Evolutionary conservation across 2,888 invertebrate genomes (phyloP).

Genomic region (Cybosia mesomella): DNA sequence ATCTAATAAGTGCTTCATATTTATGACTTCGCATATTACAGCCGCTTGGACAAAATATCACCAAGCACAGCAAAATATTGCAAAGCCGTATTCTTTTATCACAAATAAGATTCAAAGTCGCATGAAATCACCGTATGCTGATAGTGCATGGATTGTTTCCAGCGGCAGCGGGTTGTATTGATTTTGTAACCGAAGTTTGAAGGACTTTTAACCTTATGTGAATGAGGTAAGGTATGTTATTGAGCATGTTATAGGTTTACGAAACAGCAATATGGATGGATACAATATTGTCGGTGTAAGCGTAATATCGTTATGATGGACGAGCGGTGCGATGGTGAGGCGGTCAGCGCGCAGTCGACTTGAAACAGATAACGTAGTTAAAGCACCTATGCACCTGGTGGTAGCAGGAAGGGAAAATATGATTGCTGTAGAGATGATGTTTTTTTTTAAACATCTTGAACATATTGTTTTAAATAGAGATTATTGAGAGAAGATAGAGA

Average conservation of each 20-base stretch:
- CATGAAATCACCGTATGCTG: conserved; percentile 29
- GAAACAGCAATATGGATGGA: conserved; percentile 68
- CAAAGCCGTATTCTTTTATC: conserved; percentile 31
- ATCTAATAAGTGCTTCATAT: conserved; percentile 64
- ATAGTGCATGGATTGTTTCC: conserved; percentile 51
- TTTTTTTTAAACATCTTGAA: background rate
- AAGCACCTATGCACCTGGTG: conserved; percentile 58
- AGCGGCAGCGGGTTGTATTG: conserved; percentile 64
- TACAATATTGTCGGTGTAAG: conserved; percentile 86
- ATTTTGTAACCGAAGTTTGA: conserved; percentile 51
- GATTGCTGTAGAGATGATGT: too few species aligned
- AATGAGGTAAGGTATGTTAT: conserved; percentile 38
- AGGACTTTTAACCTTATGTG: conserved; percentile 29
- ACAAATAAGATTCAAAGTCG: conserved; percentile 44
- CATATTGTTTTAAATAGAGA: background rate
- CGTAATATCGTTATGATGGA: conserved; percentile 85
- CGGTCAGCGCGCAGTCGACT: conserved; percentile 83
- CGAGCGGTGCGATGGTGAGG: conserved; percentile 64
- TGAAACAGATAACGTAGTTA: conserved; percentile 78
- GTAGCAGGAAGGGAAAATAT: conserved; percentile 16
- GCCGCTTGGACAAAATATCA: conserved; percentile 58
- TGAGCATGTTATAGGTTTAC: conserved; percentile 35
- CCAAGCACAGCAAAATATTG: conserved; percentile 25
- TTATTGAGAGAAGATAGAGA: background rate
- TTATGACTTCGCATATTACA: conserved; percentile 70